phyloP scores from a whole-genome alignment of 2,113 vertebrate genomes.

The Neolamprologus fasciatus region DNA sequence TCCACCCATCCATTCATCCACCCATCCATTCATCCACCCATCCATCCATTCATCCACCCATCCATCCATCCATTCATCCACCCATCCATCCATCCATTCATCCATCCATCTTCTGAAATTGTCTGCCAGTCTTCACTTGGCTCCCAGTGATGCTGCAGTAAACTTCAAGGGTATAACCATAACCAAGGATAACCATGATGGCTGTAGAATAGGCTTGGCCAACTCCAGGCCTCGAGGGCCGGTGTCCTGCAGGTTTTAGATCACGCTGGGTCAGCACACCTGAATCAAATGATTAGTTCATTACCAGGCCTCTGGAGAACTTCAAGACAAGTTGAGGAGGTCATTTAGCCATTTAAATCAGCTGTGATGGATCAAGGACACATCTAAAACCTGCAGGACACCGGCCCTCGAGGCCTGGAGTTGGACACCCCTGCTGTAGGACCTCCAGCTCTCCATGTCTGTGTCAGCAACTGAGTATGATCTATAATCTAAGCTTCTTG shows the following conservation, averaged over 20 bases:
- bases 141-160: background rate
- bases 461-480: background rate
- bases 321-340: background rate
- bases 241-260: background rate
- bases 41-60: accelerated
- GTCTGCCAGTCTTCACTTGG: background rate
- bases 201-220: background rate
- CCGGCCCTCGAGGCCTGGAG: accelerated
- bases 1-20: accelerated
- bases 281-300: accelerated
- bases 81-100: accelerated
- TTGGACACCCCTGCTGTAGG: background rate
- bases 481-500: background rate
- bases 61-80: accelerated
- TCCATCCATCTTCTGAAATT: accelerated
- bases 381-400: too few relatives aligned
- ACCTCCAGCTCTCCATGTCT: background rate
- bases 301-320: background rate
- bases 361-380: background rate
- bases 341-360: background rate
- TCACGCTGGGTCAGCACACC: accelerated
- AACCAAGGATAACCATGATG: background rate
- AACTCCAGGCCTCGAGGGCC: background rate
- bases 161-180: background rate
- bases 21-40: accelerated